phyloP scores from a whole-genome alignment of 37 sponge, comb jelly and placozoan genomes.

The Ephydatia muelleri region DNA sequence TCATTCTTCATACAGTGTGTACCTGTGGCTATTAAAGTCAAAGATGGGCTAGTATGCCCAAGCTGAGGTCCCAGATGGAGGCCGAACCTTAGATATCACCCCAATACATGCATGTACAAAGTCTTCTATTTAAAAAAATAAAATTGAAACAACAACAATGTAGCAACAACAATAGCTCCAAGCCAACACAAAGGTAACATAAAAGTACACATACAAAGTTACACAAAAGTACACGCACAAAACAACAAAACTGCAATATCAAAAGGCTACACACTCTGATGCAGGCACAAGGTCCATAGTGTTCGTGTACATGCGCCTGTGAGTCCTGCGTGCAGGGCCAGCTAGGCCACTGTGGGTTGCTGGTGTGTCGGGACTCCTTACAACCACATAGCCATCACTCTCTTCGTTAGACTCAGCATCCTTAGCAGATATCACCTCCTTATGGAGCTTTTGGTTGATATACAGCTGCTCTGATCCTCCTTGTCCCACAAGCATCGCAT shows the following conservation, averaged over 20 bases:
- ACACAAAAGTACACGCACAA: background rate
- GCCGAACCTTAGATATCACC: no score
- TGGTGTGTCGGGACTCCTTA: background rate
- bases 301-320: background rate
- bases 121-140: no score
- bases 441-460: background rate
- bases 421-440: background rate
- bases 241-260: background rate
- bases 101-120: no score
- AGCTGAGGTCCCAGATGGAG: no score
- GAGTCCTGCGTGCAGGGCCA: background rate
- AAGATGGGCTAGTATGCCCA: no score
- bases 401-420: background rate
- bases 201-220: background rate
- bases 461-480: background rate
- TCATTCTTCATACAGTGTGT: no score
- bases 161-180: no score
- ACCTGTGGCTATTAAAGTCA: no score
- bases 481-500: background rate
- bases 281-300: background rate
- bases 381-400: background rate
- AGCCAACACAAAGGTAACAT: no score
- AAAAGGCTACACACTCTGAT: background rate
- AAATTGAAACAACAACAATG: no score
- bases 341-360: background rate